A percentile compares a stretch with the other conserved stretches of the same genome.
Evolutionary conservation across 2,797 vertebrate genomes (phyloP).

Genomic region (Ctenochaetus hawaiiensis): DNA sequence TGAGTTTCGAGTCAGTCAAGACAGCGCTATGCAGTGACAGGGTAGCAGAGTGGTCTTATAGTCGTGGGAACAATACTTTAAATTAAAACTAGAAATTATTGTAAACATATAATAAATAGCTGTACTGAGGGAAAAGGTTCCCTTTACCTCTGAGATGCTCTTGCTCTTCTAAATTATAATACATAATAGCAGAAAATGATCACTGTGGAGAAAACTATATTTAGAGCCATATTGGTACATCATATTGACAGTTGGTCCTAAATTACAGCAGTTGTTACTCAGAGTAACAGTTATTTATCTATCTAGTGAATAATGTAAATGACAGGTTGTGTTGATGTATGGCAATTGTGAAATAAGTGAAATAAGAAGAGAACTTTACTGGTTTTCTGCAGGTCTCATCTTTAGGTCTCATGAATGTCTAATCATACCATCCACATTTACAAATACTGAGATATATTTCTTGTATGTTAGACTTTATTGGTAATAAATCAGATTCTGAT

Average conservation of each 20-base stretch:
- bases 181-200: neutral
- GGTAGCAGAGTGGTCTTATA: neutral
- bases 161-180: slow-evolving; percentile 4
- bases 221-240: neutral
- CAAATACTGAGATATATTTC: neutral
- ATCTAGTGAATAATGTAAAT: neutral
- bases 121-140: neutral
- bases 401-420: neutral
- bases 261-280: neutral
- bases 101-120: neutral
- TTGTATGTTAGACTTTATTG: neutral
- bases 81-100: slow-evolving; percentile 4
- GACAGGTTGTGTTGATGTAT: neutral
- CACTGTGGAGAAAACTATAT: neutral
- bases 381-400: neutral
- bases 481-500: neutral
- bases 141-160: neutral
- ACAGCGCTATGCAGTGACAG: neutral
- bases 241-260: neutral
- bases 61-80: slow-evolving; percentile 2
- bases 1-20: slow-evolving; percentile 12
- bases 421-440: neutral
- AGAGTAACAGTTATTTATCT: neutral
- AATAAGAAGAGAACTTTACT: neutral
- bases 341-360: neutral